Evolutionary conservation across 2,113 vertebrate species (phyloP), one percentile per base, ranked within the genome.

Genomic region (Protomyctophum bolini): DNA sequence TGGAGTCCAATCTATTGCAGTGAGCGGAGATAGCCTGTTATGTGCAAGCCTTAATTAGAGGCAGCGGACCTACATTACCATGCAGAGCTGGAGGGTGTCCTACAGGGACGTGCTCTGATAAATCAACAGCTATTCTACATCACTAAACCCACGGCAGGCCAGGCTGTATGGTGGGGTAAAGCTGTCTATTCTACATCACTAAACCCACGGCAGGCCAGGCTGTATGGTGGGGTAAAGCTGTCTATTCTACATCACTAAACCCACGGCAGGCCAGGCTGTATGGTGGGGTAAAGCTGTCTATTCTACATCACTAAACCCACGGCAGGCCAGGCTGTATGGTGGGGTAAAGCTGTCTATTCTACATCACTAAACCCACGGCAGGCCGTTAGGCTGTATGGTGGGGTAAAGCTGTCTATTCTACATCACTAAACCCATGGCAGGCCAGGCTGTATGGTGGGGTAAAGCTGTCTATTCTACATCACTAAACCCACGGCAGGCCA

Each of bases 51-150:
- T 58, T 79, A 73, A 84, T 87, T 82, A 80, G 72, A 79, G 59
- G 74, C 21, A 66, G 60, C 52, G 78, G 69, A 67, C 68, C 60
- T 47, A 68, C 70, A 79, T 89, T 87, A 77, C 78, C 71, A 85
- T 87, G 78, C 75, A 29, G 62, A 54, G 76, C 73, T 67, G 33
- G 70, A 81, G 77, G 73, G 47, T 56, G 61, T 63, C 70, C 69
- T 77, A 50, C 66, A 69, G 66, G 75, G 75, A 50, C 66, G 67
- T 68, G 75, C 62, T 58, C 56, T 11, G 57, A 83, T 76, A 61
- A 66, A 80, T 86, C 72, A 83, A 72, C 70, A 82, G 75, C n/a
- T 73, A 72, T 77, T 83, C 87, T 77, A 84, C 76, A 77, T 68
- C 60, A 71, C 70, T 66, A 10, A 65, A 66, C 28, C n/a, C 6